Conservation (phyloP, 1,140 invertebrate genomes). For the Aphelinus atriplicis region DNA sequence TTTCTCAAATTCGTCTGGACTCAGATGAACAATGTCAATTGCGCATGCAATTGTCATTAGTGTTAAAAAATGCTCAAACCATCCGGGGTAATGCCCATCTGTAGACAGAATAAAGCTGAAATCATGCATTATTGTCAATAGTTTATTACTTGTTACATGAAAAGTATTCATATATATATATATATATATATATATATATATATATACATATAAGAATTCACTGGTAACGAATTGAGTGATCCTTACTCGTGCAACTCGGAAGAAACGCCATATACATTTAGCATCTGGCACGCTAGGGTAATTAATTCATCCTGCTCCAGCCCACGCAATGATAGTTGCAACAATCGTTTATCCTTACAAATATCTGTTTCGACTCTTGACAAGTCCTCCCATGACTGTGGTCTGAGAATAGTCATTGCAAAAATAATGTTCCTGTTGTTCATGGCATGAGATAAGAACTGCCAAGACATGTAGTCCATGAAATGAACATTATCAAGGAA, state of each 20-base stretch:
- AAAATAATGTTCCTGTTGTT: slow-evolving; percentile 39
- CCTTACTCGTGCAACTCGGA: slow-evolving; percentile 66
- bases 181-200: too few species aligned
- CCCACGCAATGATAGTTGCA: slow-evolving; percentile 20
- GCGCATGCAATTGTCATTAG: slow-evolving; percentile 19
- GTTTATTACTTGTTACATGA: too few species aligned
- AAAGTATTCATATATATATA: too few species aligned
- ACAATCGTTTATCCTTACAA: slow-evolving; percentile 43
- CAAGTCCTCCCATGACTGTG: slow-evolving; percentile 24
- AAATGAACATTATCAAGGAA: slow-evolving; percentile 49
- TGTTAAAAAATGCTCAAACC: slow-evolving; percentile 46
- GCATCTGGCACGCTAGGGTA: slow-evolving; percentile 68
- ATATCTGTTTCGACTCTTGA: slow-evolving; percentile 33
- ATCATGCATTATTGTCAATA: background rate
- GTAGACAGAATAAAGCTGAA: slow-evolving; percentile 5
- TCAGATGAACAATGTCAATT: slow-evolving; percentile 26
- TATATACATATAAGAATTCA: too few species aligned
- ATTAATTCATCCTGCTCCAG: slow-evolving; percentile 59
- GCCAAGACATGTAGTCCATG: slow-evolving; percentile 51
- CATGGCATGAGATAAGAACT: slow-evolving; percentile 41
- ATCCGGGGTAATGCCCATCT: slow-evolving; percentile 23
- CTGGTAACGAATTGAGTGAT: background rate
- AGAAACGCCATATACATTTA: slow-evolving; percentile 68
- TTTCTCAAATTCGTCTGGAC: background rate
- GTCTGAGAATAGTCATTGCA: slow-evolving; percentile 41